Conservation (phyloP, 37 sponge, comb jelly and placozoan genomes). For the Spongilla lacustris region DNA sequence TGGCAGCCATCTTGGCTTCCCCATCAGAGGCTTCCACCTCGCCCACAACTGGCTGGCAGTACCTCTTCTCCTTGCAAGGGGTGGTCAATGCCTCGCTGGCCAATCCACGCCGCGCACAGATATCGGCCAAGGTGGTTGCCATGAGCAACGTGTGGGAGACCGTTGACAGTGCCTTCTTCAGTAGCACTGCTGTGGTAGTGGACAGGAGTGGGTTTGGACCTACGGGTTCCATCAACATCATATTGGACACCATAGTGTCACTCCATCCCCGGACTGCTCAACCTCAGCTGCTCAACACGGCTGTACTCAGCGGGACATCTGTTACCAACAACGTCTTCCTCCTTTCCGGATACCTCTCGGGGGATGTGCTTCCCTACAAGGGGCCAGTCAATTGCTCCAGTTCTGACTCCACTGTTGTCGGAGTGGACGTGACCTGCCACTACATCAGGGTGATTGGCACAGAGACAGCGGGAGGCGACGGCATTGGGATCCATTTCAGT, state of each 20-base stretch:
- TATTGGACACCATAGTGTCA: constrained; percentile 32
- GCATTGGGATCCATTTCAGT: constrained; percentile 6
- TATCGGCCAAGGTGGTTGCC: constrained; percentile 40
- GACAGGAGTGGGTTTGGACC: neutral
- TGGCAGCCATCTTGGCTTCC: constrained; percentile 19
- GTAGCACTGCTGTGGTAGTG: constrained; percentile 14
- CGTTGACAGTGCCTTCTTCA: neutral
- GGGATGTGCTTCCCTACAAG: constrained; percentile 5
- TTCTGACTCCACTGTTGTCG: neutral
- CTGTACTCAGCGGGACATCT: constrained; percentile 30
- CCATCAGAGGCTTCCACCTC: neutral
- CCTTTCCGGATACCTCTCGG: constrained; percentile 25
- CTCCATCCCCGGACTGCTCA: constrained; percentile 52
- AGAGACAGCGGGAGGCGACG: constrained; percentile 27
- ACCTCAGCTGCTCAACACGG: constrained; percentile 72
- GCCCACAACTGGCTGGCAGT: neutral
- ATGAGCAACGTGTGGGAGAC: constrained; percentile 46
- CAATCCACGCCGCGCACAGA: neutral
- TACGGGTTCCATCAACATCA: constrained; percentile 31
- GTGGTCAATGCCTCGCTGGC: neutral
- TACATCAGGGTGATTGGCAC: constrained; percentile 3
- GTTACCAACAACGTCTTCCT: constrained; percentile 6
- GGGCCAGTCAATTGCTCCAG: constrained; percentile 21
- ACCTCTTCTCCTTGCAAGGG: constrained; percentile 27
- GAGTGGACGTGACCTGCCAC: constrained; percentile 6